Conservation (phyloP, 2,888 invertebrate species). For the Digitonthophagus gazella region DNA sequence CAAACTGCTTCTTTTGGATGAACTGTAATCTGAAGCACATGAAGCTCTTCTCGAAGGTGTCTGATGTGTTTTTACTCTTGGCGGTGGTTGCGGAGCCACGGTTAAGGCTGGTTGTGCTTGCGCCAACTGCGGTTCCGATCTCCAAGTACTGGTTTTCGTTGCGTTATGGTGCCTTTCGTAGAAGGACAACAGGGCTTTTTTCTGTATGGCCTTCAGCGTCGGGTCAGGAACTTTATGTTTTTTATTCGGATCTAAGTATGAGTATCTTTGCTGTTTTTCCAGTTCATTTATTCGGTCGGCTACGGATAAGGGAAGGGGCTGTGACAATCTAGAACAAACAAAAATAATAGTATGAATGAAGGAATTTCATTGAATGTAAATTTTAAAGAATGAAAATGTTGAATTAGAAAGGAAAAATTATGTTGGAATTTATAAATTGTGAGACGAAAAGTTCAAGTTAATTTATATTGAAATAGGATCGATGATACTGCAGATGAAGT, state of each 20-base stretch:
- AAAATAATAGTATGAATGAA: too few species aligned
- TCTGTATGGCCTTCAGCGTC: conserved; percentile 77
- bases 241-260: conserved; percentile 72
- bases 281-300: conserved; percentile 66
- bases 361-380: neutral
- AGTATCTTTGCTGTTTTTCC: conserved; percentile 63
- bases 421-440: neutral
- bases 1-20: conserved; percentile 51
- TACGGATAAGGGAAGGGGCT: conserved; percentile 57
- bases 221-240: conserved; percentile 69
- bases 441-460: too few species aligned
- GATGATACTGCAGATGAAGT: neutral
- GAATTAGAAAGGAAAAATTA: neutral
- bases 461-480: too few species aligned
- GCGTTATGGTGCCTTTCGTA: conserved; percentile 68
- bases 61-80: conserved; percentile 50
- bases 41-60: conserved; percentile 61
- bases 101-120: conserved; percentile 40
- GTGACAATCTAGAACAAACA: conserved; percentile 42
- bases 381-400: neutral
- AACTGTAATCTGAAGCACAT: conserved; percentile 64
- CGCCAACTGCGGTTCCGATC: conserved; percentile 60
- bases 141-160: conserved; percentile 50
- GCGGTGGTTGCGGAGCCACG: conserved; percentile 47
- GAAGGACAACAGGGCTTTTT: conserved; percentile 77